Evolutionary conservation across 1,140 invertebrate species (phyloP), one percentile per base, ranked within the genome.

Genomic region (Liolophura sinensis): DNA sequence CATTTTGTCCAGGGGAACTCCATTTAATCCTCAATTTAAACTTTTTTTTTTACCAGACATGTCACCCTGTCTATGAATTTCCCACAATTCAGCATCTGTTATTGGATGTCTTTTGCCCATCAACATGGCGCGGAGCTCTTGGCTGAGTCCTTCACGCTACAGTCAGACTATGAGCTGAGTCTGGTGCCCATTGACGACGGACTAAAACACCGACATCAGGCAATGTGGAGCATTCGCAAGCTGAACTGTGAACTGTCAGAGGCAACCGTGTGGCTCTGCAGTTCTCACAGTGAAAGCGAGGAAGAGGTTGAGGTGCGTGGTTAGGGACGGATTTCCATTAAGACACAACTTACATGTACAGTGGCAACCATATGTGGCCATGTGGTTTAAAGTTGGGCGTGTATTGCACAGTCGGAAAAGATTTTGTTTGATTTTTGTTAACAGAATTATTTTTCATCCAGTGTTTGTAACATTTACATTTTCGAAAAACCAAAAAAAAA

Each of bases 51-150:
- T 79, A 74, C n/a, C 77, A 91, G 92, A 63, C 93, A 92, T 72
- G 88, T 97, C 54, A 90, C 94, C 75, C 84, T 98, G 0, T 91
- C 92, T 0, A 87, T 98, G 47, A 92, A 91, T 0, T 87, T 97
- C 50, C 95, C 96, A 78, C 90, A 92, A 68, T 93, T 98, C 74
- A 92, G 95, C 84, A 92, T 98, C 15, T 93, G 92, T 77, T 99
- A 99, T 85, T 99, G 96, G 96, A 96, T 97, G 90, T 99, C 96
- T 0, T 97, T 95, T 78, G 93, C 95, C 0, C 93, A 96, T 88
- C 94, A 97, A 77, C 89, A 94, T 70, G 97, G 97, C 0, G 92
- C 96, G 64, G 93, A 98, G 79, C 87, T 98, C 48, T 89, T 91
- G n/a, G 94, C 94, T 0, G 93, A 92, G 18, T 87, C 92, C 22